Evolutionary conservation across 2,113 vertebrate genomes (phyloP), one percentile per base, ranked within the genome.

Genomic region (Merops nubicus): DNA sequence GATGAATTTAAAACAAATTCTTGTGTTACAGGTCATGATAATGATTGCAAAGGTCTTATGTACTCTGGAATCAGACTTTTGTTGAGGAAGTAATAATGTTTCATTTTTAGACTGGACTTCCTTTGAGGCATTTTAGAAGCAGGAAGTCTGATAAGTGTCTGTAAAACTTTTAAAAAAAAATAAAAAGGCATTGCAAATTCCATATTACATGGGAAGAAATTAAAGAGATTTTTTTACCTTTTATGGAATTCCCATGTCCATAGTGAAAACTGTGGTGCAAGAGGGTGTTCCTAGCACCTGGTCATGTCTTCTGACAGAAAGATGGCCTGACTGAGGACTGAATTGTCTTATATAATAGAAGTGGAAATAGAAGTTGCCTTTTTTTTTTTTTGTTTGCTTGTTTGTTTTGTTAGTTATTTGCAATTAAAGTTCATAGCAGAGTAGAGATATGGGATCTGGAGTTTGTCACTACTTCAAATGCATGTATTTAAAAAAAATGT

Each of bases 41-140:
- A 59, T 60, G 20, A 11, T 51, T 64, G 29, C 53, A 47, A 34
- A 89, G 68, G 18, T 20, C 8, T 45, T 72, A 5, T 40, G 28
- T 15, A 15, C 53, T 91, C 89, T 8, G 5, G 48, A 93, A 65
- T 91, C 34, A 67, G 40, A 33, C 62, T 88, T 85, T 5, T 63
- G 33, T 81, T 3, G 5, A 70, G 74, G 48, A 88, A 85, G 16
- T 88, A 85, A 56, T 45, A 21, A 34, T 85, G n/a, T 54, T 96
- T 94, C n/a, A 33, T 81, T 94, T 95, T 93, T 76, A 85, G 62
- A 69, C 17, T 80, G 62, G 31, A 65, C 31, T 94, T 94, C 57
- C 70, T 85, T 93, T 6, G 12, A 93, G 65, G 43, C 43, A 69
- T 88, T 94, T 93, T 79, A 75, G 62, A 90, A 91, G 57, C 70